Base-by-base conservation (phyloP, 2,888 invertebrate species). In the Magallana nippona region DNA sequence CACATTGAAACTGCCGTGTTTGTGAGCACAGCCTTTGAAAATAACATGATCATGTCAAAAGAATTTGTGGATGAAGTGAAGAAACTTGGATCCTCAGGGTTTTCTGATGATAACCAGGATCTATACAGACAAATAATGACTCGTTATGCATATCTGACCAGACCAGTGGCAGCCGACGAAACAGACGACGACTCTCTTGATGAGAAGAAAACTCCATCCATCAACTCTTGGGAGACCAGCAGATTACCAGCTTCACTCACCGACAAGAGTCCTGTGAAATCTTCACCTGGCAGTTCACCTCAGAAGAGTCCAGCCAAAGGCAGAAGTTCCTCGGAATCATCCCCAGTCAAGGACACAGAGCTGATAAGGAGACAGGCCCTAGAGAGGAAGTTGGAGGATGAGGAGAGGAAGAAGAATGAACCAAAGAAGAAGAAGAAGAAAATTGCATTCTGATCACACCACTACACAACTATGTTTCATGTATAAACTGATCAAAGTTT, bases 21-120 rank as follows among this genome's bases (percentile, higher is more conserved):
- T 90, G 92, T 92, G 77, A 89, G 89, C 82, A 91, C 91, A 58
- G 91, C 90, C 2, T 93, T 93, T 87, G 88, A 88, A 78, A 91
- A 91, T 86, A 90, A 87, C 63, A 93, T 93, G 93, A 85, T 89
- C 57, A 91, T 90, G 32, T 91, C 92, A 15, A 89, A 92, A 91
- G 93, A 92, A 17, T 92, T 92, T 91, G 91, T 90, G 82, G 82
- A 85, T 15, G 88, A 88, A 79, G 90, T 92, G 44, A 87, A 86
- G 60, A 85, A 84, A 15, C 86, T 87, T 77, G 90, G 90, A 55
- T 82, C 83, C 8, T 85, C 89, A 44, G 88, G 90, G 13, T 92
- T 92, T 86, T 88, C 90, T 81, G 83, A 86, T 10, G 86, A 86
- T n/a, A 89, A 89, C 32, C 92, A 92, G 82, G 90, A 92, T 63